phyloP scores from a whole-genome alignment of 2,797 vertebrate species.

The Siniperca undulata region DNA sequence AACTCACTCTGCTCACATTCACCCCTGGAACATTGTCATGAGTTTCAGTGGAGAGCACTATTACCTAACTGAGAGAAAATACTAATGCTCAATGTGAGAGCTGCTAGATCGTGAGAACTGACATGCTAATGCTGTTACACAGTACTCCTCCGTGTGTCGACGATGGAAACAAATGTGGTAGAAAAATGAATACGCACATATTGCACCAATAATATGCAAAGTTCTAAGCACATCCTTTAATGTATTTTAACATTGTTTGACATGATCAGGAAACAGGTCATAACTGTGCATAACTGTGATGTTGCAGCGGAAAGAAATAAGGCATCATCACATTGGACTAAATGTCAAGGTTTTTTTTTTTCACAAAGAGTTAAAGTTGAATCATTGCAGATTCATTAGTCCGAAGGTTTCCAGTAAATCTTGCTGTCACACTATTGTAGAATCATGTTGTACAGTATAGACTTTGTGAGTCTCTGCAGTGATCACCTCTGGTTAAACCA shows the following conservation, averaged over 20 bases:
- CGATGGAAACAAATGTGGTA: conserved; percentile 34
- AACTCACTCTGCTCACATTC: conserved; percentile 42
- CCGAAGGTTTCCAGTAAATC: conserved; percentile 57
- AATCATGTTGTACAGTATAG: conserved; percentile 58
- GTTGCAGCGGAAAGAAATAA: neutral
- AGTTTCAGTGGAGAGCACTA: conserved; percentile 60
- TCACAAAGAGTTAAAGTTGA: conserved; percentile 16
- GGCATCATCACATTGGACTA: conserved; percentile 35
- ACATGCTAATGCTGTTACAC: conserved; percentile 27
- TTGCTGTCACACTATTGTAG: conserved; percentile 48
- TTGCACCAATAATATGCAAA: conserved; percentile 20
- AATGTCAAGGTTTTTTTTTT: conserved; percentile 39
- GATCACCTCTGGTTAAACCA: conserved; percentile 80
- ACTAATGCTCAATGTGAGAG: conserved; percentile 34
- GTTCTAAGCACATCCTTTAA: neutral
- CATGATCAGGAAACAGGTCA: conserved; percentile 34
- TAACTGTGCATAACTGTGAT: neutral
- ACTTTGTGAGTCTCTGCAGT: conserved; percentile 71
- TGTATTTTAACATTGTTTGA: conserved; percentile 21
- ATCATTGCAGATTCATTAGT: conserved; percentile 48
- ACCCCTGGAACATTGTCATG: conserved; percentile 57
- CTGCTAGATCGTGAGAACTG: conserved; percentile 57
- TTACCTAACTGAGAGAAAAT: conserved; percentile 33
- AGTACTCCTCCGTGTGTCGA: conserved; percentile 20
- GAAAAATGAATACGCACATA: neutral